Evolutionary conservation across 2,888 invertebrate genomes (phyloP), one percentile per base, ranked within the genome.

Genomic region (Scaptomyza cyrtandrae): DNA sequence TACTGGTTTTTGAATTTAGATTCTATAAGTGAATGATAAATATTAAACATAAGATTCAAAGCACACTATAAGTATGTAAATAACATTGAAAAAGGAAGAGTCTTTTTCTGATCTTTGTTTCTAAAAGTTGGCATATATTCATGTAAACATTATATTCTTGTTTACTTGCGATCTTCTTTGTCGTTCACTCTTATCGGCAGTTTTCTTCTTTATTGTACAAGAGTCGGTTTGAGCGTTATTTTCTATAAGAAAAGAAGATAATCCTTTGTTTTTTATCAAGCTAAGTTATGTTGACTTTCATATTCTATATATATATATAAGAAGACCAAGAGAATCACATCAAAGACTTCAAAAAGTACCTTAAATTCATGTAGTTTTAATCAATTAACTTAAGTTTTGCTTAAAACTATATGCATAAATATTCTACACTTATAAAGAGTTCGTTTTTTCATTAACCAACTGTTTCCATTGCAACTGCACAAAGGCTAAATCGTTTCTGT

Each of bases 391-490:
- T n/a, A 6, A 11, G 6, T 37, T 2, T 0, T n/a, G 7, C 9
- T 9, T 39, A 14, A 39, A 14, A 39, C 39, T 13, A 13, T 37
- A 7, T 37, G 11, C 7, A 10, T 14, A 13, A 37, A 6, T 11
- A 33, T 19, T 7, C 19, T 31, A 0, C 10, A 11, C n/a, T n/a
- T 4, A 13, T 16, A 13, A 14, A 19, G 33, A 11, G 43, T 27
- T 45, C 10, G 39, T 9, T 11, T 54, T 58, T 58, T 53, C 53
- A 71, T 57, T 60, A 52, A 64, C 44, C 76, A 73, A 79, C 63
- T 69, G 68, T 53, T 69, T 77, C 69, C 77, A 63, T 66, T 83
- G 56, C 39, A 88, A 52, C 37, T 80, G 70, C 41, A 83, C 76
- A 77, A 80, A 75, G 33, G 84, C 44, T 71, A 84, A 80, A 75